These are phyloP conservation scores for Mionectes macconnelli DNA, from an alignment of 2,113 vertebrate species.

Conservation along the genomic window DNA sequence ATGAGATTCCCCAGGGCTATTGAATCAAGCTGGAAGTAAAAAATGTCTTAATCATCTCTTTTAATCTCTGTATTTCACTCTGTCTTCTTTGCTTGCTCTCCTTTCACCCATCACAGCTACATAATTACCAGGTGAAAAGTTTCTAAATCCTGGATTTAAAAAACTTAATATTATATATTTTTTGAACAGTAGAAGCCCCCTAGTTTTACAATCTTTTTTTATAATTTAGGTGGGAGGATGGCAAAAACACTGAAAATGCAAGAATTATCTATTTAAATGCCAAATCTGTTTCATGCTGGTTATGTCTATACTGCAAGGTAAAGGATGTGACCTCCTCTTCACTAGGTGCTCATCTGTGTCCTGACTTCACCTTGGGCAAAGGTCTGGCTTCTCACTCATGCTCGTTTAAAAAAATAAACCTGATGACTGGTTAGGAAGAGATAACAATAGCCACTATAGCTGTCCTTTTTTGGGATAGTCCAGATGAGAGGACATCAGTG, in stretches of 20 bases:
- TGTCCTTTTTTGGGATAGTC: neutral
- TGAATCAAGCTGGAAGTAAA: neutral
- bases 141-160: neutral
- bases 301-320: neutral
- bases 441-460: neutral
- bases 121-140: neutral
- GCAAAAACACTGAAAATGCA: neutral
- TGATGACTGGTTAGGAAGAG: neutral
- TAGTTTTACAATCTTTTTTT: neutral
- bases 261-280: neutral
- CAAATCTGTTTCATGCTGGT: neutral
- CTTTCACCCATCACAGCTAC: neutral
- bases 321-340: neutral
- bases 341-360: neutral
- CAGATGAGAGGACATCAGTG: rapidly evolving
- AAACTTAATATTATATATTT: neutral
- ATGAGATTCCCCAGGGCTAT: neutral
- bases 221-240: neutral
- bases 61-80: neutral
- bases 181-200: neutral
- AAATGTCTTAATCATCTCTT: conserved; percentile 32
- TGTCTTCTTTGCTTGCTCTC: neutral
- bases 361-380: neutral
- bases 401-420: neutral
- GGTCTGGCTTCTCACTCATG: neutral